Evolutionary conservation across 2,888 invertebrate species (phyloP).

Genomic region (Drosophila cognata): DNA sequence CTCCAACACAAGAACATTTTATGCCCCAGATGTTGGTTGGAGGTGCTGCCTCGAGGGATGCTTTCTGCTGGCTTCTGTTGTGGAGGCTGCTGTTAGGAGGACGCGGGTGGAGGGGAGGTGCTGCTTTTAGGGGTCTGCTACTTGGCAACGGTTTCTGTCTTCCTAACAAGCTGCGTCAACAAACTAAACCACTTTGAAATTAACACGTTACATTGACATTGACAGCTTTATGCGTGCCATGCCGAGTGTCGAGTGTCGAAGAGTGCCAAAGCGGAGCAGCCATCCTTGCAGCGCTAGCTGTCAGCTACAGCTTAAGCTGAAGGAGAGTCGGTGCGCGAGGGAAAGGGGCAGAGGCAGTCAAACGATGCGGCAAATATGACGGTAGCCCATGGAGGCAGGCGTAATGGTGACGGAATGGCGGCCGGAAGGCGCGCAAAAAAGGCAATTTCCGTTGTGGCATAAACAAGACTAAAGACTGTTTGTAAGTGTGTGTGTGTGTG

Average conservation of each 20-base stretch:
- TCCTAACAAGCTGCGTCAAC: constrained; percentile 76
- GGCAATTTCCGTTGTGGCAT: constrained; percentile 74
- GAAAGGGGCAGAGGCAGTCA: constrained; percentile 35
- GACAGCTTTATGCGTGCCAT: constrained; percentile 81
- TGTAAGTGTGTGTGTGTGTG: not conserved
- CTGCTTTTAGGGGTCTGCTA: not conserved
- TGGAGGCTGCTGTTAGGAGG: not conserved
- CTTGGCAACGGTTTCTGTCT: constrained; percentile 35
- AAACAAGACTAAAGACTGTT: constrained; percentile 56
- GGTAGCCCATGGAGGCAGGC: constrained; percentile 25
- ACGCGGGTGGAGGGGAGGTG: not conserved
- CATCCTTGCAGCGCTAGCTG: constrained; percentile 51
- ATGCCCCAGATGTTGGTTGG: constrained; percentile 38
- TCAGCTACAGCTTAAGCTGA: constrained; percentile 65
- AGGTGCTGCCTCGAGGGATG: constrained; percentile 14
- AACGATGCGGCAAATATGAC: constrained; percentile 69
- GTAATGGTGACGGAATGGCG: constrained; percentile 35
- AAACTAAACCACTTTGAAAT: constrained; percentile 81
- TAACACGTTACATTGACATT: constrained; percentile 82
- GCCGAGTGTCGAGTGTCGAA: constrained; percentile 71
- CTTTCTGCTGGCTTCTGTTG: not conserved
- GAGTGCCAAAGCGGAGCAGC: constrained; percentile 26
- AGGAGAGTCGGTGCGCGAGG: constrained; percentile 9
- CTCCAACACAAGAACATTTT: constrained; percentile 63
- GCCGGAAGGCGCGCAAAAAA: constrained; percentile 75